Evolutionary conservation across 2,888 invertebrate genomes (phyloP), one percentile per base, ranked within the genome.

Genomic region (Pheosia gnoma): DNA sequence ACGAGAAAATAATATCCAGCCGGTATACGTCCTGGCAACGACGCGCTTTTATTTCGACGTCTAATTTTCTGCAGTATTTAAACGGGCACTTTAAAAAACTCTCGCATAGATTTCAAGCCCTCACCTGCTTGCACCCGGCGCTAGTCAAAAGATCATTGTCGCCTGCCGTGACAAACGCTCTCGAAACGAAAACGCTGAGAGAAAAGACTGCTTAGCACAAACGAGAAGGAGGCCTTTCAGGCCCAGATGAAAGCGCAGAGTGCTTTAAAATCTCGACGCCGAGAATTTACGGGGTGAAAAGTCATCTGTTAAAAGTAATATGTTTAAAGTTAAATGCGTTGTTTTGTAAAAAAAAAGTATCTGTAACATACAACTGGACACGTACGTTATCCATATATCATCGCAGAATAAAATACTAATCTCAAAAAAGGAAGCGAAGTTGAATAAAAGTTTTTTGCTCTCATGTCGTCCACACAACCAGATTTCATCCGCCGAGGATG

Each of bases 61-160:
- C 81, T 83, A 85, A 86, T 86, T 86, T 84, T 80, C 75, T 79
- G 77, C 79, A 83, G 78, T 74, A 82, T 81, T 80, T 81, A 79
- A 83, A 78, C 78, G 77, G 77, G 79, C 79, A 72, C 79, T 81
- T 77, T 74, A 75, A 84, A 82, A 77, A 77, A 10, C 39, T 55
- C 74, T 77, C 71, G 79, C 78, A 73, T 69, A 79, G 80, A 79
- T 81, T 75, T 76, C 68, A 80, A 83, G 78, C 77, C 80, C 69
- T 75, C 78, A 80, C 82, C 78, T 80, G 70, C 70, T 77, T 71
- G 75, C 60, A 56, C 78, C 79, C 70, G 69, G 74, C 77, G 78
- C 78, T 80, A 80, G 85, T 90, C 86, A 89, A 91, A 90, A 89
- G 89, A 86, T 85, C 87, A 90, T 89, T 90, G 90, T 91, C 81